A percentile compares a stretch with the other conserved stretches of the same genome.
Evolutionary conservation across 30 jellyfish, hydroid and myxozoan species (phyloP).

Genomic region (Cassiopea andromeda): DNA sequence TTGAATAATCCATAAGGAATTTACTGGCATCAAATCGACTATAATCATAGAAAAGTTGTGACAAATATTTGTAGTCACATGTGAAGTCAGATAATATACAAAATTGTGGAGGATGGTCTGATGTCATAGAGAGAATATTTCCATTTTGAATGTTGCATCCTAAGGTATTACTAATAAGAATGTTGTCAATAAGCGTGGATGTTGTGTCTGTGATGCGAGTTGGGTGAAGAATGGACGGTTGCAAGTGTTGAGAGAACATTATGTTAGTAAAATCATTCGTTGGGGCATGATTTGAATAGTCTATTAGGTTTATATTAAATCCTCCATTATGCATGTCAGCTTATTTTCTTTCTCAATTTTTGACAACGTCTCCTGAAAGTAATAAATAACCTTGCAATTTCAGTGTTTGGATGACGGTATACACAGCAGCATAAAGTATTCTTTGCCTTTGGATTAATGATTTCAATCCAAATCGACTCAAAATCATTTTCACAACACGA

Average conservation of each 20-base stretch:
- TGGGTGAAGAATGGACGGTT: constrained; percentile 34
- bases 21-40: constrained; percentile 14
- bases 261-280: constrained; percentile 10
- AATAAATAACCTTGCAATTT: constrained; percentile 6
- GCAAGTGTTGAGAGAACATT: constrained; percentile 30
- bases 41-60: constrained; percentile 3
- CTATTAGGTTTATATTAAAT: constrained; percentile 1
- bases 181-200: constrained; percentile 35
- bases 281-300: constrained; percentile 14
- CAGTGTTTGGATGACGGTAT: constrained; percentile 46
- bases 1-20: constrained; percentile 7
- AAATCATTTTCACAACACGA: not conserved
- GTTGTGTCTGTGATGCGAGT: constrained; percentile 38
- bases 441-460: constrained; percentile 4
- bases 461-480: constrained; percentile 28
- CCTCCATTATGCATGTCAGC: constrained; percentile 24
- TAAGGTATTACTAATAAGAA: constrained; percentile 4
- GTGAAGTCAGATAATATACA: not conserved
- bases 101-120: constrained; percentile 15
- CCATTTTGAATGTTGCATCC: constrained; percentile 36
- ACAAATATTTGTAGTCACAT: constrained; percentile 9
- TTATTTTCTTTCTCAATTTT: constrained; percentile 3
- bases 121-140: constrained; percentile 9
- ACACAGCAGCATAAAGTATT: constrained; percentile 40
- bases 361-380: constrained; percentile 5